These are phyloP conservation scores for Machimus atricapillus DNA, from an alignment of 2,888 invertebrate species.

Conservation along the genomic window DNA sequence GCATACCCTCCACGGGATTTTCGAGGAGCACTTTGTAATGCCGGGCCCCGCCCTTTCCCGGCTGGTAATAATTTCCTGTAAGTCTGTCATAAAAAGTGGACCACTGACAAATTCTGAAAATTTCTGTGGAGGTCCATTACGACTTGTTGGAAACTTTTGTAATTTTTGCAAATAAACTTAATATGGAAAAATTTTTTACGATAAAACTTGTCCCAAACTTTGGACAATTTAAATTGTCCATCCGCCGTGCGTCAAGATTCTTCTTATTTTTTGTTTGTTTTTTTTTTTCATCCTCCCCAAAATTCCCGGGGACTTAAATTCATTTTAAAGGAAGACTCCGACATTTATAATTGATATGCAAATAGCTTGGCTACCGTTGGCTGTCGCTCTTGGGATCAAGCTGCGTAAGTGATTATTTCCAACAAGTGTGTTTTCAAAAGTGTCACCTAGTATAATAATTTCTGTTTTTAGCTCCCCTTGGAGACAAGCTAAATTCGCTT, in stretches of 20 bases:
- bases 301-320: not conserved
- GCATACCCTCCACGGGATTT: not conserved
- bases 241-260: not conserved
- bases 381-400: not conserved
- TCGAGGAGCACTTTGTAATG: not conserved
- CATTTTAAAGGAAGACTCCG: not conserved
- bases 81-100: not conserved
- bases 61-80: not conserved
- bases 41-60: not conserved
- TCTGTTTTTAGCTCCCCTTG: not conserved
- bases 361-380: not conserved
- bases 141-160: constrained; percentile 11
- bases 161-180: constrained; percentile 2
- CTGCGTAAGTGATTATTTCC: not conserved
- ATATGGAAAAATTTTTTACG: constrained; percentile 11
- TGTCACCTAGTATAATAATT: not conserved
- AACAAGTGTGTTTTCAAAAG: not conserved
- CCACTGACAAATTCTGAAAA: not conserved
- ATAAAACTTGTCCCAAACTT: constrained; percentile 10
- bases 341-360: not conserved
- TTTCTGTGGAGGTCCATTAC: constrained; percentile 10
- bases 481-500: not conserved
- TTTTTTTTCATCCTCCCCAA: not conserved
- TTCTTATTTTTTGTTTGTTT: not conserved
- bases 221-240: not conserved